Base-by-base conservation (phyloP, 2,797 vertebrate genomes). In the Molossus alvarezi region DNA sequence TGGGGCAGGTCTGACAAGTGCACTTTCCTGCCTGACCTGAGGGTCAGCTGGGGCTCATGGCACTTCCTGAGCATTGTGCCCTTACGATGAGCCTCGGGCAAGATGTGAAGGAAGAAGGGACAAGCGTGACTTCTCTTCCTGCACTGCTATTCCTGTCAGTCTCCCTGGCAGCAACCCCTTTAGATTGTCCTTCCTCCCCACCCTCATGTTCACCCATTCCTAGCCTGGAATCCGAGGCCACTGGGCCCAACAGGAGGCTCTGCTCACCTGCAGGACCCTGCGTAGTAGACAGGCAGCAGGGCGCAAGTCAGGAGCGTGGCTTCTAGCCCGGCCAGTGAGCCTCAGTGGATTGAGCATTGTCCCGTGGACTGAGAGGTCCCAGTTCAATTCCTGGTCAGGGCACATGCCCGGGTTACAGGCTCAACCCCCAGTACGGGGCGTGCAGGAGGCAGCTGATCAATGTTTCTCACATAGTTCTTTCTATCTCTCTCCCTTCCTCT, bases 21-120 rank as follows among this genome's bases (percentile, higher is more conserved):
- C 14, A 1, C 48, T 18, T 76, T 65, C 48, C 81, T 10, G 53
- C 37, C 20, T 37, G 3, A 9, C 51, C 67, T 14, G 33, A 27
- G 20, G 27, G 71, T 41, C 10, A 0, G 2, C 17, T 10, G 0
- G 60, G 60, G 37, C 15, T 62, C 41, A 11, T 0, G 4, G 65
- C 15, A 27, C n/a, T 37, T 8, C n/a, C 83, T 5, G 21, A 27
- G 23, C 20, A 7, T 11, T 15, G 41, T 0, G 13, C 20, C 69
- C 27, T 12, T 29, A 9, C 41, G 29, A 8, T 0, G 41, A 33
- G 5, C 11, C 58, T 4, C 58, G 0, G 10, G n/a, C 15, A 10
- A 12, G 48, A 14, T 9, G 67, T 11, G 60, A 41, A 1, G 4
- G 48, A 23, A 55, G 80, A 65, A 48, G 81, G 60, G 57, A 29